A percentile compares a stretch with the other conserved stretches of the same genome.
Conservation (phyloP, 2,888 invertebrate species). For the Melinopterus prodromus region DNA sequence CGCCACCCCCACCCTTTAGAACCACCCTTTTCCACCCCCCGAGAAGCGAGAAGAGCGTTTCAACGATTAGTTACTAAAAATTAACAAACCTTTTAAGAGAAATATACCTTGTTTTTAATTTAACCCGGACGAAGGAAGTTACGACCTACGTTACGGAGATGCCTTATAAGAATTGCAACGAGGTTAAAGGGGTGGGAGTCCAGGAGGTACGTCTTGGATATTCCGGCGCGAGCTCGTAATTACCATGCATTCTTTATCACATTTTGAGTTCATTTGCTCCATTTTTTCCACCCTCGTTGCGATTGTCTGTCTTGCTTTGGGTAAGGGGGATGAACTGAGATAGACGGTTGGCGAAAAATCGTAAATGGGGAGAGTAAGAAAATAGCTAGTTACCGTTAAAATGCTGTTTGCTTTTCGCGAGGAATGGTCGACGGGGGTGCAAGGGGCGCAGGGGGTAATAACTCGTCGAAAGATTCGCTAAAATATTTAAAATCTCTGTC, state of each 20-base stretch:
- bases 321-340: neutral
- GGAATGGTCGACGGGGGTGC: conserved; percentile 5
- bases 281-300: conserved; percentile 40
- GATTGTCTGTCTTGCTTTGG: neutral
- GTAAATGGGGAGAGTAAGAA: conserved; percentile 19
- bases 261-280: conserved; percentile 50
- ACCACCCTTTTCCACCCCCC: neutral
- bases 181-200: conserved; percentile 36
- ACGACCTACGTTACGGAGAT: conserved; percentile 47
- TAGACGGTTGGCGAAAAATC: neutral
- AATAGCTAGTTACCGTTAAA: conserved; percentile 41
- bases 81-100: conserved; percentile 50
- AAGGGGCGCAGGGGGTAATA: conserved; percentile 29
- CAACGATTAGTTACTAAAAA: conserved; percentile 44
- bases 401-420: conserved; percentile 39
- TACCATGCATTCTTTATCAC: conserved; percentile 58
- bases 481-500: conserved; percentile 27
- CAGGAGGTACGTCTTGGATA: conserved; percentile 24
- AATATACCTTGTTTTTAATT: conserved; percentile 56
- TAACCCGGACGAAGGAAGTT: conserved; percentile 49
- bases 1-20: neutral
- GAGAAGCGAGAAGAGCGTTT: neutral
- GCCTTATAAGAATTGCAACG: conserved; percentile 47
- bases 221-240: conserved; percentile 47
- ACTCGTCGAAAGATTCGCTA: conserved; percentile 27